Base-by-base conservation (phyloP, 2,797 vertebrate genomes). In the Sebastes steindachneri region DNA sequence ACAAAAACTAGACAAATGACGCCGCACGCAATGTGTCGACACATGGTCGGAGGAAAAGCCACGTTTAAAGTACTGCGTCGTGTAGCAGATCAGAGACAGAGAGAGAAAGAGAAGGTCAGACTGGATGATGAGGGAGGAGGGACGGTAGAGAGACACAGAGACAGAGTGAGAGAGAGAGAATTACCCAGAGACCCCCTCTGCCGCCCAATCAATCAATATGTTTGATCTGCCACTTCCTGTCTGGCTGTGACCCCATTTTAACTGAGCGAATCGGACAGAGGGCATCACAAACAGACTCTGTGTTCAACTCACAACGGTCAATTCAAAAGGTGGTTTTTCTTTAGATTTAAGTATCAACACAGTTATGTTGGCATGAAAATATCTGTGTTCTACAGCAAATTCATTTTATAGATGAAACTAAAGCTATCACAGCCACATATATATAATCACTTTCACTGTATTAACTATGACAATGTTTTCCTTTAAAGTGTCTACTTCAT, bases 11-110 rank as follows among this genome's bases (percentile, higher is more conserved):
- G 84, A 68, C 95, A 92, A 68, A 96, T 83, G 73, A 96, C 83
- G 4, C 95, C 93, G 9, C 96, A 96, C 0, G 95, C 94, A 1
- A 96, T 94, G 82, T 96, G 95, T 8, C 94, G 95, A 87, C 96
- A 96, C 95, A 96, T 95, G 85, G 68, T 82, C 17, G 29, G 26
- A 65, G 48, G 54, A 41, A 55, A 51, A 77, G 68, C 23, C 26
- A 7, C 54, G 19, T 68, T 77, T 26, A 31, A 74, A 66, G 45
- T 1, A 9, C 45, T 28, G 73, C 10, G 53, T 79, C 79, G 68
- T 2, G 26, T 2, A 73, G 67, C 35, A 23, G 58, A 62, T 54
- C 35, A 80, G 63, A 84, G 29, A 51, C 26, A 55, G 0, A 21
- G 48, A 45, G 48, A 54, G 41, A 76, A 37, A 79, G 69, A 77